Evolutionary conservation across 2,797 vertebrate genomes (phyloP).

Genomic region (Schizopygopsis pylzovi): DNA sequence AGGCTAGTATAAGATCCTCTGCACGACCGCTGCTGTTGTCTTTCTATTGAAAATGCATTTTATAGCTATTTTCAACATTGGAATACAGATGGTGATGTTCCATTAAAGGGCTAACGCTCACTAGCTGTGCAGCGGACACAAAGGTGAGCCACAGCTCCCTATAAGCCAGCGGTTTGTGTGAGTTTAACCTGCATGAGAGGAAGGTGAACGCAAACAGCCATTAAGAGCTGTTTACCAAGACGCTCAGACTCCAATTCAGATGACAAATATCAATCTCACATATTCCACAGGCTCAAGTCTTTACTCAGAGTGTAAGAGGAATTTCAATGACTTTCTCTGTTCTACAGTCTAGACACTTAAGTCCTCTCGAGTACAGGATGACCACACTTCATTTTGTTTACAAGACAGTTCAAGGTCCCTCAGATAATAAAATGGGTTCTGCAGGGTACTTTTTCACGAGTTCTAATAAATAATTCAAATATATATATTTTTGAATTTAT

Average conservation of each 20-base stretch:
- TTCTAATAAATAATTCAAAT: background rate
- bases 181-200: conserved; percentile 32
- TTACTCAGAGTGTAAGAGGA: background rate
- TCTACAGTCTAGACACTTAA: background rate
- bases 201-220: conserved; percentile 26
- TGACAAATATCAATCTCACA: conserved; percentile 8
- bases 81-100: background rate
- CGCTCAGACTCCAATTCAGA: background rate
- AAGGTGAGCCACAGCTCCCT: conserved; percentile 1
- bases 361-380: background rate
- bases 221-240: conserved; percentile 35
- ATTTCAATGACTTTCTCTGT: background rate
- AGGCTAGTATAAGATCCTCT: background rate
- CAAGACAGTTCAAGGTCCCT: too few relatives aligned
- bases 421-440: background rate
- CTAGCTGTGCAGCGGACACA: background rate
- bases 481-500: too few relatives aligned
- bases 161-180: conserved; percentile 22
- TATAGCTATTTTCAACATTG: background rate
- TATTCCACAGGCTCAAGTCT: background rate
- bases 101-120: background rate
- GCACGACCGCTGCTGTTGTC: background rate
- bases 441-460: background rate
- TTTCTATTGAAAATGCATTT: background rate
- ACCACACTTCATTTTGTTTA: too few relatives aligned